Percentiles rank a stretch among this genome's conserved stretches.
Conservation (phyloP, 2,797 vertebrate genomes). For the Pipistrellus kuhlii region DNA sequence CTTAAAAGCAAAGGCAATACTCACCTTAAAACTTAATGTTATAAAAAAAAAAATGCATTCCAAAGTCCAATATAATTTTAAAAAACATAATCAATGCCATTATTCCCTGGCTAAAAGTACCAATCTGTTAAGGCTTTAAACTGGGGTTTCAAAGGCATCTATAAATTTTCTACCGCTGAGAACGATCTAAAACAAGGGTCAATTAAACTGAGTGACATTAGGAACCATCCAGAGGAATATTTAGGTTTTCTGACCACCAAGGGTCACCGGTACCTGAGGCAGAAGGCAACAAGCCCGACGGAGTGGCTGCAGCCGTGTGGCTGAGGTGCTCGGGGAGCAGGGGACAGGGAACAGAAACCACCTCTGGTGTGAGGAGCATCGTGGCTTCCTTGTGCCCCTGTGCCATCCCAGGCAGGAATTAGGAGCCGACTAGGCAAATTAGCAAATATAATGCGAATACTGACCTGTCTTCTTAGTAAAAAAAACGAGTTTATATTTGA, state of each 20-base stretch:
- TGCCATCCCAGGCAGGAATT: neutral
- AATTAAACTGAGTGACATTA: neutral
- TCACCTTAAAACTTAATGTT: conserved; percentile 55
- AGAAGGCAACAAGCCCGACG: neutral
- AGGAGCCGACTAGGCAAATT: neutral
- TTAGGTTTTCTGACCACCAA: neutral
- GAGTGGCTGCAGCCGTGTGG: neutral
- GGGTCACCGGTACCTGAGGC: neutral
- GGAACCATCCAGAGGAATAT: neutral
- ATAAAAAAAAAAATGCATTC: conserved; percentile 66
- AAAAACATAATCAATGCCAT: conserved; percentile 80
- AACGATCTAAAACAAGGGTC: neutral
- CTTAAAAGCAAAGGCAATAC: conserved; percentile 54
- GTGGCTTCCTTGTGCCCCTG: neutral
- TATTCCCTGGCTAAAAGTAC: conserved; percentile 72
- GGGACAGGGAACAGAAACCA: neutral
- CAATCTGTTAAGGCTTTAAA: neutral
- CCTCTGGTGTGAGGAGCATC: rapidly evolving
- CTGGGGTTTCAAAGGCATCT: conserved; percentile 46
- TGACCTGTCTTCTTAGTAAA: neutral
- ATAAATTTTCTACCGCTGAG: neutral
- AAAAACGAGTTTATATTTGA: neutral
- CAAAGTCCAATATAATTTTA: conserved; percentile 77
- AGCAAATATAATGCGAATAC: neutral
- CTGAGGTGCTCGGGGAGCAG: neutral